Evolutionary conservation across 2,113 vertebrate species (phyloP).

Genomic region (Chaetorhynchus papuensis): DNA sequence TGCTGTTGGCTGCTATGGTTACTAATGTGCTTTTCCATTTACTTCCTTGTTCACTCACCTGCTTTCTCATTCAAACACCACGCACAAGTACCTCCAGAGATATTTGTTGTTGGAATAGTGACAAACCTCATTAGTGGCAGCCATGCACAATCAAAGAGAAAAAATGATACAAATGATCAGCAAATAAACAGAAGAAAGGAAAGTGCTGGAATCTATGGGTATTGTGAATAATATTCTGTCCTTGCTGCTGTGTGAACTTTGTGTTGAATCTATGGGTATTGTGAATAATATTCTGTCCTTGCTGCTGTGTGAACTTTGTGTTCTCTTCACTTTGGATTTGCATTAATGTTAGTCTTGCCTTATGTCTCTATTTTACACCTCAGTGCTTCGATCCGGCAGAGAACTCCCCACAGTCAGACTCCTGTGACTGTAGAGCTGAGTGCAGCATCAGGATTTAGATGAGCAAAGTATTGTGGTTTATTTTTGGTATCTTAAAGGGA

Average conservation of each 20-base stretch:
- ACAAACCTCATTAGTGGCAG: background rate
- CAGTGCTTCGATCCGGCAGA: background rate
- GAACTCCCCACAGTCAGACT: conserved; percentile 2
- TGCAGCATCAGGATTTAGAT: background rate
- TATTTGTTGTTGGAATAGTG: background rate
- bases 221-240: background rate
- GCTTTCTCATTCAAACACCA: background rate
- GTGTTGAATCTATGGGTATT: background rate
- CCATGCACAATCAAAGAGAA: background rate
- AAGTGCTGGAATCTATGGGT: background rate
- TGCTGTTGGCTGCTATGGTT: conserved; percentile 45
- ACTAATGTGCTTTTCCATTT: conserved; percentile 29
- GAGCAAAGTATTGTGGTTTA: background rate
- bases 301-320: background rate
- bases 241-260: background rate
- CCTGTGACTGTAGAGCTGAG: background rate
- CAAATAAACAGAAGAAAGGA: background rate
- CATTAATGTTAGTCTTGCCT: conserved; percentile 18
- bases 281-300: background rate
- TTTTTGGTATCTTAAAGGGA: conserved; percentile 46
- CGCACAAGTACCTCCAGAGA: background rate
- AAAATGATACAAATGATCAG: background rate
- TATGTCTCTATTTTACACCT: conserved; percentile 50
- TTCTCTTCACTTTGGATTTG: conserved; percentile 32
- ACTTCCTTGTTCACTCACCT: conserved; percentile 5